These are phyloP conservation scores for Ispidina picta DNA, from an alignment of 2,797 vertebrate genomes.

Conservation along the genomic window DNA sequence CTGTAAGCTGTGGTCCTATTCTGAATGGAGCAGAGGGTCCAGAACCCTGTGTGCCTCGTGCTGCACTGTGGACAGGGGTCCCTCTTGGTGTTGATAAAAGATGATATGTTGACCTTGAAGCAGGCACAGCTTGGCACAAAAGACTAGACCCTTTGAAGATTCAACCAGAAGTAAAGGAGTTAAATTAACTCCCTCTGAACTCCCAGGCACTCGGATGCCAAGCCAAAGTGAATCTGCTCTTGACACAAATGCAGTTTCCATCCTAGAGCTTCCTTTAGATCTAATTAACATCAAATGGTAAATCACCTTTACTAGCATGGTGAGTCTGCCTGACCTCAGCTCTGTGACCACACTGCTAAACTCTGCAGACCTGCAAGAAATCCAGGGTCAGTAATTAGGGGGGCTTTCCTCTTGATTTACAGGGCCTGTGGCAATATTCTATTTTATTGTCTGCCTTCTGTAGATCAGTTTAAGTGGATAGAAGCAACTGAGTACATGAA, in stretches of 20 bases:
- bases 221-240: neutral
- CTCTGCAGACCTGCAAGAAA: neutral
- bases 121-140: neutral
- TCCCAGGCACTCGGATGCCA: rapidly evolving
- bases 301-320: neutral
- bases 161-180: neutral
- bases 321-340: neutral
- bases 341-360: neutral
- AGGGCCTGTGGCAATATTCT: neutral
- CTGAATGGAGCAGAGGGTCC: neutral
- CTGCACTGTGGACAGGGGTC: neutral
- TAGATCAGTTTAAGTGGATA: neutral
- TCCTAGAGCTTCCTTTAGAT: neutral
- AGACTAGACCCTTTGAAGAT: neutral
- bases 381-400: neutral
- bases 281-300: neutral
- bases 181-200: neutral
- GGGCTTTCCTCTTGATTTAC: neutral
- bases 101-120: neutral
- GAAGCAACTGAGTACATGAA: neutral
- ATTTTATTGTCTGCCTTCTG: neutral
- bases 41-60: neutral
- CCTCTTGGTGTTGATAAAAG: neutral
- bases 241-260: neutral
- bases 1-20: neutral